A percentile compares a stretch with the other conserved stretches of the same genome.
phyloP scores from a whole-genome alignment of 1,140 invertebrate genomes.

The Drosophila pseudoobscura region DNA sequence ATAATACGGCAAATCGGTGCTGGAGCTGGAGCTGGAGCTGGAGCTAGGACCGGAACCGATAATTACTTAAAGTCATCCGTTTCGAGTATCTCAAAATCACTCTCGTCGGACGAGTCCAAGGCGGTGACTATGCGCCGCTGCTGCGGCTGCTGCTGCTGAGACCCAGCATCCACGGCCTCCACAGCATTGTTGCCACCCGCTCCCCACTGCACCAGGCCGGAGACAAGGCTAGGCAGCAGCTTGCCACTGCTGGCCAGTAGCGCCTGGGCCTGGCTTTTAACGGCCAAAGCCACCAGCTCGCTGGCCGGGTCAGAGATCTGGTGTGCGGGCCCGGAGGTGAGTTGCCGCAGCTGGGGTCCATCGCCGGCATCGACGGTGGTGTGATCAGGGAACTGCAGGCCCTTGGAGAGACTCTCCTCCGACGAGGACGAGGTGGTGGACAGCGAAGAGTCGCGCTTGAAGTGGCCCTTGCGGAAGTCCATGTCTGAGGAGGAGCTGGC shows the following conservation, averaged over 20 bases:
- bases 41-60: constrained; percentile 1
- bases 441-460: constrained; percentile 76
- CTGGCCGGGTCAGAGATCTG: constrained; percentile 19
- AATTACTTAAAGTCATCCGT: constrained; percentile 76
- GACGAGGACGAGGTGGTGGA: constrained; percentile 80
- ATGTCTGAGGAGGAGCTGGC: constrained; percentile 33
- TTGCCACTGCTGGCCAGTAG: constrained; percentile 49
- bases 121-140: constrained; percentile 56
- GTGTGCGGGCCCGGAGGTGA: constrained; percentile 20
- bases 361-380: constrained; percentile 52
- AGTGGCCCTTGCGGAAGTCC: constrained; percentile 75
- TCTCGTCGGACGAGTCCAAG: constrained; percentile 77
- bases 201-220: constrained; percentile 68
- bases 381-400: constrained; percentile 77
- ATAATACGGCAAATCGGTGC: constrained; percentile 51
- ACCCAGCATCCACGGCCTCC: constrained; percentile 6
- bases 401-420: constrained; percentile 80
- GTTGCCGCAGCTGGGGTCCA: constrained; percentile 32
- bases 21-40: neutral
- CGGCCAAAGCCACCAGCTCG: constrained; percentile 52
- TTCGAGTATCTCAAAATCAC: constrained; percentile 82
- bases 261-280: constrained; percentile 59
- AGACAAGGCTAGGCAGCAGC: constrained; percentile 63
- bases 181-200: constrained; percentile 24
- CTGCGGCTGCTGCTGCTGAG: constrained; percentile 14